Evolutionary conservation across 2,888 invertebrate genomes (phyloP).

Genomic region (Cenopis cana): DNA sequence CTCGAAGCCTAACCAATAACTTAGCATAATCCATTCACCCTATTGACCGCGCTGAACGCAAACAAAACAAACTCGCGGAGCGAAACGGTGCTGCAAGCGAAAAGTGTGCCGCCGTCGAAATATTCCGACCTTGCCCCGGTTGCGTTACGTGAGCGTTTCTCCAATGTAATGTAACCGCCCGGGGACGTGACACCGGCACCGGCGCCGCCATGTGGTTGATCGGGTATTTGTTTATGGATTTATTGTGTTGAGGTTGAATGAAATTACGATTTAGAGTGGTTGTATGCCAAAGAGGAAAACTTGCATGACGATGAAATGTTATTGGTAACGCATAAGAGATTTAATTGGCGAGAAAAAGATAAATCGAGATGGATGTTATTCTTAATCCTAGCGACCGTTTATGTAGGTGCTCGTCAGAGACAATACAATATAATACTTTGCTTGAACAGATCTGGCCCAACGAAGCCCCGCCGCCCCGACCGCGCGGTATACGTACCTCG

Average conservation of each 20-base stretch:
- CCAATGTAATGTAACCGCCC: constrained; percentile 35
- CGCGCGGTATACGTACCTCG: constrained; percentile 92
- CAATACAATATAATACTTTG: constrained; percentile 14
- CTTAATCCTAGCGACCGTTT: too few relatives aligned
- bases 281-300: neutral
- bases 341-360: too few relatives aligned
- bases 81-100: constrained; percentile 54
- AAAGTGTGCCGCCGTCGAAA: constrained; percentile 69
- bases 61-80: constrained; percentile 56
- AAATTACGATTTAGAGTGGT: neutral
- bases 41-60: constrained; percentile 45
- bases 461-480: constrained; percentile 88
- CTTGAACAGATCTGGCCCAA: constrained; percentile 69
- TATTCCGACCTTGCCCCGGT: constrained; percentile 45
- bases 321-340: neutral
- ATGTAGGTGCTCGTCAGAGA: neutral
- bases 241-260: constrained; percentile 2
- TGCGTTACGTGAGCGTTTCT: constrained; percentile 44
- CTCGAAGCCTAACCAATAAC: constrained; percentile 7
- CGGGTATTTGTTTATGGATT: constrained; percentile 13
- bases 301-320: neutral
- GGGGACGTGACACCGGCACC: constrained; percentile 27
- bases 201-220: neutral
- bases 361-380: neutral
- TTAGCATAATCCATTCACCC: constrained; percentile 42